Evolutionary conservation across 1,140 invertebrate genomes (phyloP), one percentile per base, ranked within the genome.

Genomic region (Panagrolaimus sp.): DNA sequence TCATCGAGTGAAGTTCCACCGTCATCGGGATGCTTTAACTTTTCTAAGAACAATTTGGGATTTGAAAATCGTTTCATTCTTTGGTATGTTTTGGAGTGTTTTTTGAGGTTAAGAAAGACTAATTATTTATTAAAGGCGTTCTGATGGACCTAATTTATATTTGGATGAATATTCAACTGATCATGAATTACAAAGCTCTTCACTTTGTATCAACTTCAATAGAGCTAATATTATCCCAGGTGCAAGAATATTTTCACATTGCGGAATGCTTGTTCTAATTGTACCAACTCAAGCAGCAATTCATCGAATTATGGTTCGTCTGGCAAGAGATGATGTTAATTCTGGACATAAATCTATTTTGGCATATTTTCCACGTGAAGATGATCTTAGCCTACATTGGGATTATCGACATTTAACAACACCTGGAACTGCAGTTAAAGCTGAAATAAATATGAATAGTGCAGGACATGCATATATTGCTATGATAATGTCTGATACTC

Each of bases 201-300:
- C 68, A 1, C 27, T 70, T 25, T 70, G 68, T 46, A 48, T 70
- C 27, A 70, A 70, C 13, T 70, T 70, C 53, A 65, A 61, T 14
- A 38, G 46, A 13, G 66, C 68, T 9, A 31, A 64, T 31, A 44
- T 70, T 44, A 57, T 70, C 20, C 68, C 68, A 38, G 64, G 62
- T 31, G 63, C 48, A 3, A 62, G 53, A 13, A 48, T 53, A 31
- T 42, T 70, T 53, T 61, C 64, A 14, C 63, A 63, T 7, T 46
- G 31, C 38, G 63, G 63, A 23, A 31, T 57, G 27, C 47, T 70
- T 16, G 38, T 70, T n/a, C 14, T 70, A 27, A n/a, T 66, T n/a
- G 62, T 70, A 13, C 68, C 68, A 38, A 70, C 68, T 5, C 68
- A 70, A 48, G 51, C 63, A 38, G 63, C 61, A 20, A 46, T 70